Evolutionary conservation across 2,113 vertebrate genomes (phyloP).

Genomic region (Hystrix brachyura): DNA sequence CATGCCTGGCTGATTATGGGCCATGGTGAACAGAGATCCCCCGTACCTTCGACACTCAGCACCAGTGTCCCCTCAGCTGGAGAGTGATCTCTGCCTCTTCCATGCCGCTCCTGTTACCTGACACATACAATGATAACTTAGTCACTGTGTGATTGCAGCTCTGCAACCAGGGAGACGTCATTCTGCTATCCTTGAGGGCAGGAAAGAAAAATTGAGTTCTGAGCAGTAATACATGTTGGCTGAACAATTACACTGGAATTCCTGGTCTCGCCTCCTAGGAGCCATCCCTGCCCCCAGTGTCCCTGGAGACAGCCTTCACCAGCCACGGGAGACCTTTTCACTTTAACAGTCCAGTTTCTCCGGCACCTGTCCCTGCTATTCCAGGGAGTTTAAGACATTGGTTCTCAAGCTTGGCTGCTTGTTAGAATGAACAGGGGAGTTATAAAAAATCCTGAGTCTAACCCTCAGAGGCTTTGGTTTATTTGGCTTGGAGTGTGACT

Average conservation of each 20-base stretch:
- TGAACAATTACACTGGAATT: background rate
- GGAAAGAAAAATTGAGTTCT: background rate
- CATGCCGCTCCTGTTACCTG: background rate
- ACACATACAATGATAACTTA: background rate
- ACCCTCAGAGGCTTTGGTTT: background rate
- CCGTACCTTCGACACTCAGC: background rate
- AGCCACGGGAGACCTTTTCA: background rate
- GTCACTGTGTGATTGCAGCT: background rate
- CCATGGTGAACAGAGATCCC: background rate
- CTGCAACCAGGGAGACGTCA: background rate
- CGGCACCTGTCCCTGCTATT: background rate
- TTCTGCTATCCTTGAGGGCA: background rate
- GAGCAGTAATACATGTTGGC: rapidly evolving
- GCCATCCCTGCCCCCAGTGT: too few species aligned
- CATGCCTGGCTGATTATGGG: rapidly evolving
- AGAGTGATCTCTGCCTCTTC: background rate
- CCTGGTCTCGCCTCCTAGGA: background rate
- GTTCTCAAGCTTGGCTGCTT: background rate
- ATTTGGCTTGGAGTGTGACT: background rate
- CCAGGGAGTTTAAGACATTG: background rate
- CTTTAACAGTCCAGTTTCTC: background rate
- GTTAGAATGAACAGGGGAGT: background rate
- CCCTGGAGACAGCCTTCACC: background rate
- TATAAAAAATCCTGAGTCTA: background rate
- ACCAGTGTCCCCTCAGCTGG: background rate